phyloP scores from a whole-genome alignment of 2,797 vertebrate genomes.

The Xiphorhynchus erythropygius region DNA sequence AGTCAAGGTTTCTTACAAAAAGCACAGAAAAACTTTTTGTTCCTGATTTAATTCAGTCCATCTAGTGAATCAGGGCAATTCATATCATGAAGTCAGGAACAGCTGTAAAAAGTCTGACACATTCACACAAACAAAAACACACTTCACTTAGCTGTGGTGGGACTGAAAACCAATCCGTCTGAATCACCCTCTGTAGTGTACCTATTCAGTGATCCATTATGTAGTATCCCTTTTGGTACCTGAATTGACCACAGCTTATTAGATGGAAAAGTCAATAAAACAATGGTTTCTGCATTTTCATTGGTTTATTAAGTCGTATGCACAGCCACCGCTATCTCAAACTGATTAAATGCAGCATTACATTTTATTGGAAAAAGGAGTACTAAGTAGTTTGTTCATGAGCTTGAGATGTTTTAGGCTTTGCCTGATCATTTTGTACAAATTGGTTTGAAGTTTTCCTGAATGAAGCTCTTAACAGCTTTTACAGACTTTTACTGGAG shows the following conservation, averaged over 20 bases:
- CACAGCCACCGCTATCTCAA: constrained; percentile 35
- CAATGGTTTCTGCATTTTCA: constrained; percentile 32
- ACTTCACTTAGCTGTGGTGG: constrained; percentile 8
- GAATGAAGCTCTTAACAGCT: constrained; percentile 57
- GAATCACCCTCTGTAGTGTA: constrained; percentile 48
- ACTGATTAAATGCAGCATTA: constrained; percentile 55
- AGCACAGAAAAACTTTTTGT: not conserved
- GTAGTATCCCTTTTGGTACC: constrained; percentile 71
- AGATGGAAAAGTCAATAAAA: constrained; percentile 33
- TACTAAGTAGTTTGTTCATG: constrained; percentile 45
- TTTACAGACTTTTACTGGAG: constrained; percentile 53
- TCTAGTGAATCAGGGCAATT: not conserved
- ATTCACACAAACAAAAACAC: constrained; percentile 1
- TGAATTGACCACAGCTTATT: constrained; percentile 23
- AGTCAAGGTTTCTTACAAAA: not conserved
- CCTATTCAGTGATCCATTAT: constrained; percentile 43
- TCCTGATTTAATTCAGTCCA: not conserved
- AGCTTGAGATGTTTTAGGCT: constrained; percentile 46
- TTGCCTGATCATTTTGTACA: constrained; percentile 61
- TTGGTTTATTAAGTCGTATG: not conserved
- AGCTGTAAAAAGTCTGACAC: not conserved
- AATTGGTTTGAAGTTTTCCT: constrained; percentile 60
- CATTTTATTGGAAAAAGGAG: constrained; percentile 30
- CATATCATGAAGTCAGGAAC: not conserved
- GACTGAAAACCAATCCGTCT: not conserved